Base-by-base conservation (phyloP, 2,797 vertebrate genomes). In the Cynodonichthys magdalenae region DNA sequence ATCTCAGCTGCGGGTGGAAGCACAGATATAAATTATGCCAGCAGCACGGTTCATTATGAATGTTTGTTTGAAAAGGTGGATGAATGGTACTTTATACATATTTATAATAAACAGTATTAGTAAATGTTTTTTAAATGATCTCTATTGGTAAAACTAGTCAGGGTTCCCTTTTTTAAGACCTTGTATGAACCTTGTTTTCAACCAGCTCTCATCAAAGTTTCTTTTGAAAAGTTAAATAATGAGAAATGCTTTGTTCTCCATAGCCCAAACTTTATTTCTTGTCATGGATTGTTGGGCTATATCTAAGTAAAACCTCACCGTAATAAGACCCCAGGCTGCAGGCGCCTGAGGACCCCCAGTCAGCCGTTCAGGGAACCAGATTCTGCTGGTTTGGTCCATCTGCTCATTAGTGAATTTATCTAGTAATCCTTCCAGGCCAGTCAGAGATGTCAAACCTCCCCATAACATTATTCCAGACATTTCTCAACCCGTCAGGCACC, bases 321-420 rank as follows among this genome's bases (percentile, higher is more conserved):
- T 82, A 87, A 83, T 78, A 62, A 68, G 79, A 75, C 49, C 31
- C 60, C 9, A 1, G 55, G 71, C 80, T 65, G 74, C 74, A 53
- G 74, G 69, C 57, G 24, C 67, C 65, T 60, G 51, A 77, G 75
- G 80, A 80, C 68, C 66, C 77, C 51, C 81, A 79, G 67, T 79
- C 60, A 54, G 58, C 44, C 17, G 31, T 61, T 6, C 0, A 59
- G 56, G 50, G 74, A 78, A 70, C 69, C 5, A n/a, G 51, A 60
- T 69, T 69, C 62, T 70, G 67, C 53, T 63, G 57, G 71, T 61
- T 52, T 63, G 61, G 70, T 66, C 53, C 74, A 59, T 71, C 66
- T 57, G 66, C 88, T 91, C 83, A 81, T 91, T 91, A 91, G 75
- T 15, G 63, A 82, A 72, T 49, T 45, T 73, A 77, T 84, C 81